phyloP scores from a whole-genome alignment of 2,888 invertebrate genomes.

The Amiota mariae region DNA sequence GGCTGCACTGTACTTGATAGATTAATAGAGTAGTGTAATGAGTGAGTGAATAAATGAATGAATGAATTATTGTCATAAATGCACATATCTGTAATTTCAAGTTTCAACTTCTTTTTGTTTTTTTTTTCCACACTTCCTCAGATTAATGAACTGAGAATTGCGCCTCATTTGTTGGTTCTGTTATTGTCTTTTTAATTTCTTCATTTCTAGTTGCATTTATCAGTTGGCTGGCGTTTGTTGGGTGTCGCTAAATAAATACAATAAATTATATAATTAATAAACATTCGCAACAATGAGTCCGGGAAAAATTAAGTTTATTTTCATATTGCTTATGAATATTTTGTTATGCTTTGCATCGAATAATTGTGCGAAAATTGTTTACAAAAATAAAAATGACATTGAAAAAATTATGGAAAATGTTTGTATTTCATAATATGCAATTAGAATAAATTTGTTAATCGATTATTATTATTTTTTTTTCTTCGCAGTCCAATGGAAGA shows the following conservation, averaged over 20 bases:
- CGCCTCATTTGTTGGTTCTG: constrained; percentile 3
- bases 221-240: not conserved
- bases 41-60: no score
- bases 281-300: no score
- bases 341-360: not conserved
- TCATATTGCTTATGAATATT: constrained; percentile 1
- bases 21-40: no score
- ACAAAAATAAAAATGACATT: not conserved
- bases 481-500: not conserved
- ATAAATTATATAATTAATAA: no score
- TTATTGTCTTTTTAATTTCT: not conserved
- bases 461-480: not conserved
- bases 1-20: not conserved
- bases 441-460: not conserved
- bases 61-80: no score
- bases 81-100: no score
- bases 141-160: constrained; percentile 37
- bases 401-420: constrained; percentile 4
- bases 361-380: constrained; percentile 11
- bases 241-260: no score
- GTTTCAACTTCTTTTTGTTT: no score
- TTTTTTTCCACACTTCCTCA: not conserved
- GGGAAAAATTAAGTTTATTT: not conserved
- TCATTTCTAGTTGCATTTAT: not conserved
- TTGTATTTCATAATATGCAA: not conserved